Evolutionary conservation across 2,113 vertebrate species (phyloP), one percentile per base, ranked within the genome.

Genomic region (Mohoua ochrocephala): DNA sequence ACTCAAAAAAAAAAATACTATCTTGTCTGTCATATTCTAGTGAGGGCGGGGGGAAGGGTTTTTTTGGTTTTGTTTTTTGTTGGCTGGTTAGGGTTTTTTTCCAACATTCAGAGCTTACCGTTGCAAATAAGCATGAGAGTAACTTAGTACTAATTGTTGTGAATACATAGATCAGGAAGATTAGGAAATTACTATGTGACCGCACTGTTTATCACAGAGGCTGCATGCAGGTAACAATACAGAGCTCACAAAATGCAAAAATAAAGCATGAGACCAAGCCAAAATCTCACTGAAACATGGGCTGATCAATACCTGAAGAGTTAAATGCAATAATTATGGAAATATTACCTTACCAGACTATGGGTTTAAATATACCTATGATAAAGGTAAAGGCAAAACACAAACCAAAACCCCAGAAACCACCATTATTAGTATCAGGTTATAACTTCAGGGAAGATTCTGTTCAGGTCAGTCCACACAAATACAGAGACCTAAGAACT

Each of bases 31-130:
- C 75, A 30, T 3, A 39, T 30, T 50, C 54, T 30, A 9, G 9
- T 17, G 6, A 37, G 23, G 15, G 23, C 11, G 5, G 21, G 3
- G 6, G 21, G 2, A 28, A 11, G 1, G 27, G 10, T 0, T 7
- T 31, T 50, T 45, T 14, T 2, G 7, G 3, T 37, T 24, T 4
- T 4, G 12, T 14, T 65, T 61, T 68, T 37, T 20, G 13, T 35
- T 42, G 22, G 17, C 33, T 75, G 31, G 2, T 84, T 84, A 26
- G 30, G 20, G 2, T 15, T 59, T 60, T 71, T 70, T 47, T 0
- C 0, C 52, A 90, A 59, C 19, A 21, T 22, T 84, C 47, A 63
- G 18, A 79, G 37, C n/a, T 75, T 42, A 85, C 10, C 3, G 7
- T 39, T 56, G 50, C 87, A 93, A 94, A 94, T 80, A 79, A 73